Evolutionary conservation across 2,113 vertebrate genomes (phyloP).

Genomic region (Eulemur macaco): DNA sequence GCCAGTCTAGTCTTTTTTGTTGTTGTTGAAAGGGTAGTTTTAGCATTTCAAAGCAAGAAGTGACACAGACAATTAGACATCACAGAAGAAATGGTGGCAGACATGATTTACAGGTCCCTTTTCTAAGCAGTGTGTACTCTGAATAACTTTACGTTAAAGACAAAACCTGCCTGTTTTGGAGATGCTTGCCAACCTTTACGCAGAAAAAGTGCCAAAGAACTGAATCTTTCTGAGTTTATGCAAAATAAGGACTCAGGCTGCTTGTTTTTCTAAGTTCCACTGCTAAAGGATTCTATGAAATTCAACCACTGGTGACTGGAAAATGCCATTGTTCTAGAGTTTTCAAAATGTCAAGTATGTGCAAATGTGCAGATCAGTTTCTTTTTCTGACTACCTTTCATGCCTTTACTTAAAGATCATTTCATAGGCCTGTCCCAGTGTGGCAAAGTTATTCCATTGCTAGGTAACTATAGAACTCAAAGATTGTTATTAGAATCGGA

Average conservation of each 20-base stretch:
- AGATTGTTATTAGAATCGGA: not conserved
- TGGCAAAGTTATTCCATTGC: not conserved
- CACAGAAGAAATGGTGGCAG: not conserved
- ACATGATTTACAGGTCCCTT: not conserved
- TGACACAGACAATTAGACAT: not conserved
- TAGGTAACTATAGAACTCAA: not conserved
- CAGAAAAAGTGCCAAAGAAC: not conserved
- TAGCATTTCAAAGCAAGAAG: not conserved
- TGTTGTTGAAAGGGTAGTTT: not conserved
- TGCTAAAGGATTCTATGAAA: not conserved
- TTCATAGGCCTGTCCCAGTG: not conserved
- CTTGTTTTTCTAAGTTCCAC: slow-evolving; percentile 1
- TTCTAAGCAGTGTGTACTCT: not conserved
- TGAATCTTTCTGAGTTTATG: not conserved
- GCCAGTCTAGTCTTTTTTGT: not conserved
- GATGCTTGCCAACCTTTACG: slow-evolving; percentile 11
- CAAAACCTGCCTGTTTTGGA: slow-evolving; percentile 3
- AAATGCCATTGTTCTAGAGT: not conserved
- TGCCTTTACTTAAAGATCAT: not conserved
- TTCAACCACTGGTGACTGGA: not conserved
- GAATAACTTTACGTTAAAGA: not conserved
- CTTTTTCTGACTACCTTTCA: not conserved
- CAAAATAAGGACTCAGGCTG: not conserved
- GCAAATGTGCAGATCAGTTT: not conserved
- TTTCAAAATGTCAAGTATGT: not conserved